These are phyloP conservation scores for Xanthorhoe spadicearia DNA, from an alignment of 2,888 invertebrate species.

Conservation along the genomic window DNA sequence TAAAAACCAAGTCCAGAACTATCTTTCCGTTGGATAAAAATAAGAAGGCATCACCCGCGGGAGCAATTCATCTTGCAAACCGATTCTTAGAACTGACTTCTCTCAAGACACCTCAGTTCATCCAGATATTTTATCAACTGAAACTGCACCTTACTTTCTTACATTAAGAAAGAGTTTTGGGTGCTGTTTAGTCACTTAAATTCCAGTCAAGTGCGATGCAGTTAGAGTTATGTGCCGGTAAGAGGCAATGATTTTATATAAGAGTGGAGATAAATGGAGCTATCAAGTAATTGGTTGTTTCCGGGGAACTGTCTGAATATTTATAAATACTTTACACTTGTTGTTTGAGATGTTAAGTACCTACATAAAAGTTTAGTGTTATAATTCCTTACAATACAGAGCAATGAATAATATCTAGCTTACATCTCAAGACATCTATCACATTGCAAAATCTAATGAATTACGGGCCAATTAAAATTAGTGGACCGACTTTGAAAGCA, in stretches of 20 bases:
- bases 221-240: conserved; percentile 46
- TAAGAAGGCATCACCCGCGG: conserved; percentile 56
- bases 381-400: too few relatives aligned
- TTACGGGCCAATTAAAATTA: too few relatives aligned
- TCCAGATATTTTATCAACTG: neutral
- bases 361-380: too few relatives aligned
- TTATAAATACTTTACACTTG: neutral
- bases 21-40: conserved; percentile 56
- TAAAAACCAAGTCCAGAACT: conserved; percentile 46
- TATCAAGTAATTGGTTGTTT: conserved; percentile 34
- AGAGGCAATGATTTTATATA: conserved; percentile 50
- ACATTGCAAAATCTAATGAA: too few relatives aligned
- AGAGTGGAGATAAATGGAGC: conserved; percentile 38
- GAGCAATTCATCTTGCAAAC: conserved; percentile 62
- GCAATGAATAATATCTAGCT: too few relatives aligned
- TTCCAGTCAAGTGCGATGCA: conserved; percentile 38
- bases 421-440: too few relatives aligned
- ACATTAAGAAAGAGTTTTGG: conserved; percentile 34
- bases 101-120: conserved; percentile 26
- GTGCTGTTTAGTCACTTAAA: conserved; percentile 35
- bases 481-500: too few relatives aligned
- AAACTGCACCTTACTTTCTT: conserved; percentile 26
- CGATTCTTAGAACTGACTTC: conserved; percentile 43
- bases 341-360: neutral
- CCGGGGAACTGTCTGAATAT: neutral